Base-by-base conservation (phyloP, 1,140 invertebrate species). In the Agrypnia vestita region DNA sequence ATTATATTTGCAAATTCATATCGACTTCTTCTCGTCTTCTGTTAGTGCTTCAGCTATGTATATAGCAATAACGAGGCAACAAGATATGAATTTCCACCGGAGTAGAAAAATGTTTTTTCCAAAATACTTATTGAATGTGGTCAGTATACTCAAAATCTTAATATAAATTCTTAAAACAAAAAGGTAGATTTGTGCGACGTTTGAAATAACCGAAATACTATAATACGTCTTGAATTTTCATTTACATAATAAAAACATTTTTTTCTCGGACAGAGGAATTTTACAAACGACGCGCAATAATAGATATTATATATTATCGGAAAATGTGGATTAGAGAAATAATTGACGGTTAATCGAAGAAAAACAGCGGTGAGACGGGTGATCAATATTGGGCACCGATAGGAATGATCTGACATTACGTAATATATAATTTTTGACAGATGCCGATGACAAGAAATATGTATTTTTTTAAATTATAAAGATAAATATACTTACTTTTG, bases 341-440 rank as follows among this genome's bases (percentile, higher is more conserved):
- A 35, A 35, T 35, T 35, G 6, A 35, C 4, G 43, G 46, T 19
- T 71, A 17, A 47, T 71, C n/a, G 6, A 47, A 17, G 8, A 51
- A 4, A 51, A 51, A 47, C 46, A 59, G 55, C 46, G 51, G 35
- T 43, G 67, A 71, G 67, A 71, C 44, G 35, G 6, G 35, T 49
- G 61, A 78, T 78, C 76, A 78, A 78, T 78, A 78, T 53, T 67
- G 4, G 11, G 25, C 25, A 7, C 74, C 11, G 53, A 43, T 46
- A n/a, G 11, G 13, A 49, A 47, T 12, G 25, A 69, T 35, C 86
- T 88, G 87, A 88, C 87, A 89, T 89, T 89, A 89, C 88, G 88
- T 89, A 89, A 89, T 86, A 80, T 84, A 3, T 35, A 3, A 56
- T 35, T 61, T 74, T 84, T 89, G 88, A 88, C 87, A 88, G 84